Conservation (phyloP, 2,797 vertebrate species). For the Aulostomus chinensis region DNA sequence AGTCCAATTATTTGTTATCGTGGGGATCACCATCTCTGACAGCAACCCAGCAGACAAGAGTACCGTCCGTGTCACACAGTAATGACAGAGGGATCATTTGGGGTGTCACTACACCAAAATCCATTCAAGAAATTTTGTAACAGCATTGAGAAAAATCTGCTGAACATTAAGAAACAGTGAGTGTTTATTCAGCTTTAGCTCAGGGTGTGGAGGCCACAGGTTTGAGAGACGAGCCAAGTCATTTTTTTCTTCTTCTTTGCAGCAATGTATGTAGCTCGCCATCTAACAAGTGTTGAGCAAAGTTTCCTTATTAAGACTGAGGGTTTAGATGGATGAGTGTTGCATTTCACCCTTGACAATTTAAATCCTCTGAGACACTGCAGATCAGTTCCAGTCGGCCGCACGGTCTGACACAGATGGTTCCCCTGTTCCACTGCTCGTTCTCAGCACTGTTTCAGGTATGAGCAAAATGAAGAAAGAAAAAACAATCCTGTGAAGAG, state of each 20-base stretch:
- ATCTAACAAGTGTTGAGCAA: slow-evolving; percentile 54
- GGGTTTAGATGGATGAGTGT: slow-evolving; percentile 52
- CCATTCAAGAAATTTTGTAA: slow-evolving; percentile 39
- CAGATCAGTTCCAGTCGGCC: slow-evolving; percentile 59
- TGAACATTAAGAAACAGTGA: slow-evolving; percentile 35
- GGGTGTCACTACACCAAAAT: slow-evolving; percentile 26
- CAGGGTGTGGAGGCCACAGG: slow-evolving; percentile 60
- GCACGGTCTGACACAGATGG: slow-evolving; percentile 36
- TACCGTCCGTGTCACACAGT: slow-evolving; percentile 11
- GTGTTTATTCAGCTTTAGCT: slow-evolving; percentile 80
- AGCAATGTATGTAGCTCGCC: slow-evolving; percentile 59
- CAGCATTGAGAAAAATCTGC: slow-evolving; percentile 44
- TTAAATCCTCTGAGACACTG: slow-evolving; percentile 55
- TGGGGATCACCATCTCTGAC: background rate
- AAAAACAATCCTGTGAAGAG: slow-evolving; percentile 15
- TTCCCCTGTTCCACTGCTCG: slow-evolving; percentile 22
- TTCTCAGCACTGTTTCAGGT: slow-evolving; percentile 21
- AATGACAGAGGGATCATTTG: slow-evolving; percentile 29
- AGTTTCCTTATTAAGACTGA: slow-evolving; percentile 73
- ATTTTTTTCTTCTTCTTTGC: slow-evolving; percentile 32
- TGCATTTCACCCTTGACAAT: slow-evolving; percentile 61
- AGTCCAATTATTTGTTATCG: too few species aligned
- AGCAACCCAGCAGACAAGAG: background rate
- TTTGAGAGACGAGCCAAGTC: background rate
- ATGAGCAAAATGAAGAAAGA: slow-evolving; percentile 16